Base-by-base conservation (phyloP, 2,888 invertebrate species). In the Pogonocherus hispidulus region DNA sequence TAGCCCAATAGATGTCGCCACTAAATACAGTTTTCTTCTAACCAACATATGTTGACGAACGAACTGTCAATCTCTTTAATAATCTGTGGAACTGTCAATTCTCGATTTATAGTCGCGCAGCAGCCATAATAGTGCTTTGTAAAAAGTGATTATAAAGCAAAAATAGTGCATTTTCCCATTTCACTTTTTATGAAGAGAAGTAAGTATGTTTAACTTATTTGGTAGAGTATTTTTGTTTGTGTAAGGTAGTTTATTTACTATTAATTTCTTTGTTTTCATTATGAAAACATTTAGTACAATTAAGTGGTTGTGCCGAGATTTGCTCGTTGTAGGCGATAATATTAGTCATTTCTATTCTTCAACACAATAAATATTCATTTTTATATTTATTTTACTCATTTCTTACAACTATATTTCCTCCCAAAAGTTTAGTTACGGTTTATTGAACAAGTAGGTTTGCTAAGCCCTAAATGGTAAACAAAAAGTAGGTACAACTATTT, bases 111-210 rank as follows among this genome's bases (percentile, higher is more conserved):
- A 32, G 60, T 59, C 35, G 62, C 20, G 23, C 22, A 65, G 60
- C 52, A 54, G 66, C 60, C 66, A 64, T 64, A 64, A 64, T 64
- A 57, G 66, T 49, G 35, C 19, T 35, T 37, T 54, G 41, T 52
- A 52, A 54, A 54, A 54, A 66, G 52, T 65, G 49, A 65, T 23
- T 59, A 20, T 46, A 19, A 57, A 57, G 64, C n/a, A n/a, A 49
- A 60, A 60, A 35, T 49, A 60, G 60, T 47, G 35, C 20, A 35
- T 35, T 49, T 49, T 22, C 16, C 14, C 32, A 18, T 16, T 11
- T 47, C 35, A 37, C 19, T 8, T 47, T 60, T 60, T 60, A 60
- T 49, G 60, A 49, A 19, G 16, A 60, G 19, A 35, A 35, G 60
- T 60, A 16, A 47, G 60, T 60, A 60, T 35, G 19, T 14, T 49